phyloP scores from a whole-genome alignment of 30 jellyfish, hydroid and myxozoan genomes.

The Aurelia coerulea region DNA sequence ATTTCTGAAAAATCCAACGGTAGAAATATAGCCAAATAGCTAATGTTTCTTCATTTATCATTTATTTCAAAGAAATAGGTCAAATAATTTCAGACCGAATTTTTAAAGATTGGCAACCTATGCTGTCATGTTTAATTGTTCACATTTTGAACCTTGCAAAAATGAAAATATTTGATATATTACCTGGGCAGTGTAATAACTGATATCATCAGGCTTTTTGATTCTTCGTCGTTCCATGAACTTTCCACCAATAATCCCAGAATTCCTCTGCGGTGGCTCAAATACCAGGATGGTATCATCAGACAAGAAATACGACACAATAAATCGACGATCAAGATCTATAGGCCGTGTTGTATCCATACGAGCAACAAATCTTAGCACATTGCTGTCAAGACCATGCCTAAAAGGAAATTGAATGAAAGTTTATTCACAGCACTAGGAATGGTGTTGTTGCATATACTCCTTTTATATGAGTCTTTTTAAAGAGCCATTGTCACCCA shows the following conservation, averaged over 20 bases:
- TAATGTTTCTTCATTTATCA: too few species aligned
- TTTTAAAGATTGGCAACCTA: too few species aligned
- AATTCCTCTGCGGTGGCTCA: conserved; percentile 97
- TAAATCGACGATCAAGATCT: conserved; percentile 90
- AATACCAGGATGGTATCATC: conserved; percentile 92
- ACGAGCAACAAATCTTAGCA: conserved; percentile 90
- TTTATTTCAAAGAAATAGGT: too few species aligned
- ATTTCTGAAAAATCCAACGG: too few species aligned
- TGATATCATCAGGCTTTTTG: conserved; percentile 83
- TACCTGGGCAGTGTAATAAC: conserved; percentile 90
- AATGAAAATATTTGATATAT: not conserved
- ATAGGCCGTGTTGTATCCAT: conserved; percentile 91
- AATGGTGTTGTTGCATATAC: not conserved
- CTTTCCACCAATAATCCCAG: conserved; percentile 98
- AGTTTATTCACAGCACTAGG: not conserved
- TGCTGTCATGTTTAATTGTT: not conserved
- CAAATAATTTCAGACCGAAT: too few species aligned
- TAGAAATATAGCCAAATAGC: too few species aligned
- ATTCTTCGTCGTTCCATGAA: conserved; percentile 91
- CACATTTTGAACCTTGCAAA: not conserved
- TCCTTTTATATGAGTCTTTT: too few species aligned
- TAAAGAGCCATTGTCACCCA: too few species aligned
- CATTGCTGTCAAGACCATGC: conserved; percentile 95
- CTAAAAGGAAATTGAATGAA: conserved; percentile 39
- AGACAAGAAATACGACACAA: conserved; percentile 90